A percentile compares a stretch with the other conserved stretches of the same genome.
phyloP scores from a whole-genome alignment of 2,113 vertebrate genomes.

The Charina bottae region DNA sequence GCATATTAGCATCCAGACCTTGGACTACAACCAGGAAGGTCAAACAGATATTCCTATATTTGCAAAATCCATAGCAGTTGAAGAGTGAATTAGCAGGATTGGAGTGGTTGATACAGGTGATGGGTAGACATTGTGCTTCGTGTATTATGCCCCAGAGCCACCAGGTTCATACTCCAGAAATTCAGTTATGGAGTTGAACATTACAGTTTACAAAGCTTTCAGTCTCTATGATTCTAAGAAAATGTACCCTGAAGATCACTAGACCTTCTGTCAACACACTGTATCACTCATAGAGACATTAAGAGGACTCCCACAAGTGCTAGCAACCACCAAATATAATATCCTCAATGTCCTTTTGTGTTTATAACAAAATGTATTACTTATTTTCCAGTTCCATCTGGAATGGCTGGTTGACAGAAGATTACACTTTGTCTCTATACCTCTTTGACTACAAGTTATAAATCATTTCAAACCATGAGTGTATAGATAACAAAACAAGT shows the following conservation, averaged over 20 bases:
- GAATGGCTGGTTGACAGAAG: constrained; percentile 52
- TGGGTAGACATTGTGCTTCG: background rate
- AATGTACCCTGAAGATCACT: background rate
- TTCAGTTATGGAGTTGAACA: background rate
- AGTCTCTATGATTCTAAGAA: background rate
- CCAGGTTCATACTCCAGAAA: background rate
- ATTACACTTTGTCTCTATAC: constrained; percentile 51
- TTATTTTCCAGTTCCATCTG: background rate
- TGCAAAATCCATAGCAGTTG: background rate
- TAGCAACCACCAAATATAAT: background rate
- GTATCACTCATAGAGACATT: background rate
- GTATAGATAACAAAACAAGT: constrained; percentile 50
- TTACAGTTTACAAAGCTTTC: background rate
- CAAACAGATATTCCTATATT: background rate
- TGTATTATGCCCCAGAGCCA: background rate
- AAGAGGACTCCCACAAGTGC: background rate
- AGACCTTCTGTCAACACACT: background rate
- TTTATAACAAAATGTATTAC: background rate
- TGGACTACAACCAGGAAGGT: background rate
- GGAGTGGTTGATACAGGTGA: background rate
- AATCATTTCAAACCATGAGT: constrained; percentile 62
- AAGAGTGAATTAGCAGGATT: background rate
- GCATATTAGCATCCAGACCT: background rate
- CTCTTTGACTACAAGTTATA: constrained; percentile 52
- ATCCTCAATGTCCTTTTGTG: background rate